These are phyloP conservation scores for Orchestia grillus DNA, from an alignment of 1,140 invertebrate species.

Conservation along the genomic window DNA sequence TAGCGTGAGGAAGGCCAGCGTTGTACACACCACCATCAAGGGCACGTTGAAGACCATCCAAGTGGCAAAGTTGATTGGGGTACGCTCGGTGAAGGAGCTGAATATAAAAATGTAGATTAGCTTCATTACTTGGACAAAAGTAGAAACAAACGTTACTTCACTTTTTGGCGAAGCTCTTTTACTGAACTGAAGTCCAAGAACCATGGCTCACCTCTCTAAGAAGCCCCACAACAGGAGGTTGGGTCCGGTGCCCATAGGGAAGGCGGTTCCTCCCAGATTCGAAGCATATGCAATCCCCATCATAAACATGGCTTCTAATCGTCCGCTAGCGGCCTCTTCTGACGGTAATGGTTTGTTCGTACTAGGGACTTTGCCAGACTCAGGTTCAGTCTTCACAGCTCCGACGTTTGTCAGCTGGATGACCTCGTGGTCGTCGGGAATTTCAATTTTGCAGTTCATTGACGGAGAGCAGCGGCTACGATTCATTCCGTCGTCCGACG, in stretches of 20 bases:
- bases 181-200: neutral
- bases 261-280: constrained; percentile 72
- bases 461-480: too few relatives aligned
- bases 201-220: constrained; percentile 47
- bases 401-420: neutral
- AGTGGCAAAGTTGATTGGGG: constrained; percentile 40
- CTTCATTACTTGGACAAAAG: neutral
- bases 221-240: constrained; percentile 68
- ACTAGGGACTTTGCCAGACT: neutral
- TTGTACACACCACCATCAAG: constrained; percentile 15
- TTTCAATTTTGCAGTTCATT: neutral
- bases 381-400: neutral
- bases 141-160: neutral
- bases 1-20: constrained; percentile 11
- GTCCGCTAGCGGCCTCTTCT: neutral
- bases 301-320: constrained; percentile 42
- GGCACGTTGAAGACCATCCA: constrained; percentile 59
- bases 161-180: neutral
- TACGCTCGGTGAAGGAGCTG: constrained; percentile 45
- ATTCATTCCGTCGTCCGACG: neutral
- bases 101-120: neutral
- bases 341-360: too few relatives aligned
- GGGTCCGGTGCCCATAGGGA: constrained; percentile 72
- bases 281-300: constrained; percentile 69
- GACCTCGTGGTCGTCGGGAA: neutral